These are phyloP conservation scores for Clivina fossor DNA, from an alignment of 2,888 invertebrate genomes.

Conservation along the genomic window DNA sequence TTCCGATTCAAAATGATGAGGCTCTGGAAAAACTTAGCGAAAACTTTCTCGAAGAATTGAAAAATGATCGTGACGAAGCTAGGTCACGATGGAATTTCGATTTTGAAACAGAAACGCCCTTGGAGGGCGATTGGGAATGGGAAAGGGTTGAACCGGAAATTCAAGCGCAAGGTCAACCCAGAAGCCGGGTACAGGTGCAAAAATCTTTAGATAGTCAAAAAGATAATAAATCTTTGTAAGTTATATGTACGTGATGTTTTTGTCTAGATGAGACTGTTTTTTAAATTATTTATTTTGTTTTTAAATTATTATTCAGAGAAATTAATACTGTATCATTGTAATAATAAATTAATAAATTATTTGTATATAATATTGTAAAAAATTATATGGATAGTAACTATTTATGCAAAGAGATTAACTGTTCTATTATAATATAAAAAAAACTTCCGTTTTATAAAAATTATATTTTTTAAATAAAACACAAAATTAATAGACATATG, in stretches of 20 bases:
- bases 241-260: too few relatives aligned
- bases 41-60: conserved; percentile 5
- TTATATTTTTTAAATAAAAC: too few relatives aligned
- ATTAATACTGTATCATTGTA: too few relatives aligned
- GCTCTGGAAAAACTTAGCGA: conserved; percentile 7
- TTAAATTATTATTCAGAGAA: too few relatives aligned
- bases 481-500: too few relatives aligned
- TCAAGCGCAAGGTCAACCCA: neutral
- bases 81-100: conserved; percentile 60
- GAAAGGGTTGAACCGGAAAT: conserved; percentile 41
- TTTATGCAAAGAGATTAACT: too few relatives aligned
- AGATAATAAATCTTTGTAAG: conserved; percentile 4
- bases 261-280: too few relatives aligned
- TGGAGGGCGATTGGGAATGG: conserved; percentile 58
- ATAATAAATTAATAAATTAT: neutral
- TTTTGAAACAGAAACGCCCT: conserved; percentile 56
- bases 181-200: neutral
- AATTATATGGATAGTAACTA: too few relatives aligned
- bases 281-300: conserved; percentile 6
- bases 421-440: too few relatives aligned
- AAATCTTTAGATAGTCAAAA: neutral
- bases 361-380: too few relatives aligned
- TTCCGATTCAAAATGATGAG: neutral
- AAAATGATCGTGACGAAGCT: conserved; percentile 43
- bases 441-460: too few relatives aligned